Evolutionary conservation across 2,113 vertebrate genomes (phyloP), one percentile per base, ranked within the genome.

Genomic region (Cromileptes altivelis): DNA sequence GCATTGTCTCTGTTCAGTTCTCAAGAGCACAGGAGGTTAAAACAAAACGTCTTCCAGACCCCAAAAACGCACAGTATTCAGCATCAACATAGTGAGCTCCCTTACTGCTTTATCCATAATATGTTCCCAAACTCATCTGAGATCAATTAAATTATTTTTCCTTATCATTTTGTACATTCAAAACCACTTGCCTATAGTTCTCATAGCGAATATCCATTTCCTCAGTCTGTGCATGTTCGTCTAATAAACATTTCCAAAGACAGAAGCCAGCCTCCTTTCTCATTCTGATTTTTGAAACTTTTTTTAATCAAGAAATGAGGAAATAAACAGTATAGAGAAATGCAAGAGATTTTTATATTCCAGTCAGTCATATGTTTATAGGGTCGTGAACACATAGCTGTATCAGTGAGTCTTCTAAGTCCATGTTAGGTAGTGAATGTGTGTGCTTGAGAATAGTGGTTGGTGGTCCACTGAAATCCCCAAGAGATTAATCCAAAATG

Each of bases 201-300:
- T 60, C 47, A 57, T 33, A 50, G 70, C 56, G 70, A 68, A 23
- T 27, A 49, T 78, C 40, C 19, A 73, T 64, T 70, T 53, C 17
- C 77, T 61, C 25, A 14, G 25, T 75, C 71, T 85, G 67, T 80
- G n/a, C 49, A 61, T 86, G 86, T 89, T 87, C 56, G 47, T 81
- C 67, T 58, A 94, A 91, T 94, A 93, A 93, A 93, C 30, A 19
- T 85, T 78, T 69, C 71, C 25, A 64, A 87, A 90, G 17, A 80
- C 49, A 75, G 57, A 7, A 21, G 13, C 19, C 21, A n/a, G 63
- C 27, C 33, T 75, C 14, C 10, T 63, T 53, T 85, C 27, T 72
- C 1, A 18, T 25, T 49, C 30, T 49, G 30, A 64, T 45, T 18
- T 58, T 67, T 23, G 1, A 18, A 23, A 56, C 3, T 17, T 53